Conservation (phyloP, 2,888 invertebrate genomes). For the Malacosoma neustria region DNA sequence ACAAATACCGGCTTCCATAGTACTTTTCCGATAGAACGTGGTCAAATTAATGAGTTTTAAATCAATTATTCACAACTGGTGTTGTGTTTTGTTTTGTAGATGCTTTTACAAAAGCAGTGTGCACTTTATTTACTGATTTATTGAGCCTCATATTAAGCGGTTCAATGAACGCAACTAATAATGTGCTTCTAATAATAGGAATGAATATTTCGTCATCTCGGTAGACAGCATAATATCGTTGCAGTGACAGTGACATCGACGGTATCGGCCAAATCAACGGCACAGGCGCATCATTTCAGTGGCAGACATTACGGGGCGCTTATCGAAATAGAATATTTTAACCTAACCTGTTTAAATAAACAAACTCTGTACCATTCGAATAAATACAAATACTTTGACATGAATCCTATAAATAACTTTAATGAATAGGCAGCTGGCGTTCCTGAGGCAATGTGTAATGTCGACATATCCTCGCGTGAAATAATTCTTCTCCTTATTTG, state of each 20-base stretch:
- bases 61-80: constrained; percentile 8
- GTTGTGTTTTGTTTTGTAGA: constrained; percentile 6
- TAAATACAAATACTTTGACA: constrained; percentile 68
- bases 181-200: constrained; percentile 54
- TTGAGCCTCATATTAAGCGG: constrained; percentile 18
- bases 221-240: constrained; percentile 36
- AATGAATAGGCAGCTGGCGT: constrained; percentile 66
- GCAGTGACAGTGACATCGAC: constrained; percentile 45
- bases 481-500: constrained; percentile 62
- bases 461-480: constrained; percentile 57
- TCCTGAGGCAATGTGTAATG: constrained; percentile 63
- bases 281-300: constrained; percentile 40
- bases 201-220: constrained; percentile 46
- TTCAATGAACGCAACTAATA: constrained; percentile 49
- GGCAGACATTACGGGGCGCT: constrained; percentile 43
- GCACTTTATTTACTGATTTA: constrained; percentile 2
- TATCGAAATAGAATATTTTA: constrained; percentile 59
- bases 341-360: constrained; percentile 66
- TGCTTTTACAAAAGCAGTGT: neutral
- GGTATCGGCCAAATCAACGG: constrained; percentile 44
- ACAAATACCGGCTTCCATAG: constrained; percentile 36
- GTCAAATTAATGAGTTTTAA: constrained; percentile 23
- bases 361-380: constrained; percentile 57
- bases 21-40: constrained; percentile 39
- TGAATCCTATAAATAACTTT: constrained; percentile 69